These are phyloP conservation scores for Falco novaeseelandiae DNA, from an alignment of 2,797 vertebrate species.

Conservation along the genomic window DNA sequence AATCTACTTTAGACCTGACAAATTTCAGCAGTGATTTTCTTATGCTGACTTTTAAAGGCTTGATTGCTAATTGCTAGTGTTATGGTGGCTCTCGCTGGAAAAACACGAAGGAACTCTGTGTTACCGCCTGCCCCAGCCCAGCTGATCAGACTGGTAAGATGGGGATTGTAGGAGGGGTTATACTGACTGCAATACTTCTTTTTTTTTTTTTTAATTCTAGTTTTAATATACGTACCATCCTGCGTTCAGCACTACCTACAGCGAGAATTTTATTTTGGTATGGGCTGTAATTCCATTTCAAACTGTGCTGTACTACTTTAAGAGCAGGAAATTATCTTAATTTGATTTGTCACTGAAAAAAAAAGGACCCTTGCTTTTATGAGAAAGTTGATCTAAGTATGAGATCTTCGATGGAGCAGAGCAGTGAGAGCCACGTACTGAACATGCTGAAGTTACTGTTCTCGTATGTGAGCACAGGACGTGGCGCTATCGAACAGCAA, in stretches of 20 bases:
- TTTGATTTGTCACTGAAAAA: neutral
- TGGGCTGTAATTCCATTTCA: neutral
- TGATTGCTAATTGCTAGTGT: neutral
- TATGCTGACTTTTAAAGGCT: neutral
- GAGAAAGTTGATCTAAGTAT: neutral
- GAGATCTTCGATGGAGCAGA: neutral
- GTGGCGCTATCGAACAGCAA: neutral
- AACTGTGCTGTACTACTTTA: neutral
- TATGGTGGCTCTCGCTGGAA: neutral
- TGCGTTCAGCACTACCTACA: neutral
- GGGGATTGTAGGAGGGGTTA: neutral
- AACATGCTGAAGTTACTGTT: neutral
- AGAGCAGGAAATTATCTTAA: slow-evolving; percentile 6
- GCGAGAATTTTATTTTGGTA: neutral
- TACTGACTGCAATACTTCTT: neutral
- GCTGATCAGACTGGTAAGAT: neutral
- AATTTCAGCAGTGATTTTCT: slow-evolving; percentile 2
- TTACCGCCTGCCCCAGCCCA: neutral
- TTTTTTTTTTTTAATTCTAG: neutral
- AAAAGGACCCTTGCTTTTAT: neutral
- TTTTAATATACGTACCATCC: neutral
- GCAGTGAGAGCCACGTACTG: neutral
- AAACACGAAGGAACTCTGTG: neutral
- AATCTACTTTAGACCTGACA: neutral
- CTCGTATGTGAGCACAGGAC: accelerated